Percentiles rank a stretch among this genome's conserved stretches.
Evolutionary conservation across 2,888 invertebrate species (phyloP).

Genomic region (Luffia ferchaultella): DNA sequence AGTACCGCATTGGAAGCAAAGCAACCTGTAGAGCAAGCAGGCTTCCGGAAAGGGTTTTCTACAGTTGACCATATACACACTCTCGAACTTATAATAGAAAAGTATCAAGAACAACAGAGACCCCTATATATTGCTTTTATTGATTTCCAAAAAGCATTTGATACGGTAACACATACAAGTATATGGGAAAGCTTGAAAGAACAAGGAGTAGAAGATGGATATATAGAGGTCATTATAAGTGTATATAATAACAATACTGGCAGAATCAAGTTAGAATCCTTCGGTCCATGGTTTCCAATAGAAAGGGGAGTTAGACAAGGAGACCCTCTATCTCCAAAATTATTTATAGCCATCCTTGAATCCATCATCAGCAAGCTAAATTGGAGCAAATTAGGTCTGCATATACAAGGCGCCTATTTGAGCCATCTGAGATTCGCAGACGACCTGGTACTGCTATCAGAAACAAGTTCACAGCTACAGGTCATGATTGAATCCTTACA

Average conservation of each 20-base stretch:
- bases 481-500: conserved; percentile 9
- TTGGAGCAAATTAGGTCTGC: conserved; percentile 9
- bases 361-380: conserved; percentile 4
- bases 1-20: conserved; percentile 14
- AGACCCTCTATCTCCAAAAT: conserved; percentile 13
- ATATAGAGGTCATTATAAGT: conserved; percentile 9
- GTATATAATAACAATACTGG: conserved; percentile 10
- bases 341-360: conserved; percentile 12
- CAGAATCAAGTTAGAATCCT: conserved; percentile 6
- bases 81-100: conserved; percentile 11
- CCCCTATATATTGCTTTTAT: conserved; percentile 11
- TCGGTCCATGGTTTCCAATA: conserved; percentile 9
- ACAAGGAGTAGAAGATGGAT: conserved; percentile 8
- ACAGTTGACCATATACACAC: conserved; percentile 13
- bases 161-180: conserved; percentile 8
- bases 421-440: conserved; percentile 9
- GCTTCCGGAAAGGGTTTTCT: conserved; percentile 1
- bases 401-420: conserved; percentile 2
- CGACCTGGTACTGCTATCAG: conserved; percentile 9
- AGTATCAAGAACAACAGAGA: conserved; percentile 12
- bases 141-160: conserved; percentile 13
- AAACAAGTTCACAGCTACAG: conserved; percentile 6
- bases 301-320: conserved; percentile 14
- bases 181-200: conserved; percentile 11
- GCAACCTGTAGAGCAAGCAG: conserved; percentile 7